Evolutionary conservation across 2,797 vertebrate genomes (phyloP), one percentile per base, ranked within the genome.

Genomic region (Danio tinwini): DNA sequence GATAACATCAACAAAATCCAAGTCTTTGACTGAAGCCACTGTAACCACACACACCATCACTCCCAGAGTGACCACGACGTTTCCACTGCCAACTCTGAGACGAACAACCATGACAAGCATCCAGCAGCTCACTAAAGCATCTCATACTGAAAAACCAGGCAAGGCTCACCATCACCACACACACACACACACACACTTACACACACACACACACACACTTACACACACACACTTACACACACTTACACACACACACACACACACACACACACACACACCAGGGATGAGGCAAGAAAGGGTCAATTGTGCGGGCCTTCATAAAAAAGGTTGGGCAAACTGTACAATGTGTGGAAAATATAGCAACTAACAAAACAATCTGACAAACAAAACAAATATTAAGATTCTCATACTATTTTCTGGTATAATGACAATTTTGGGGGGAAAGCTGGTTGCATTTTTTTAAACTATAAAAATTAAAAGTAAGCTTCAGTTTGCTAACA

Each of bases 121-220:
- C 49, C 73, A 45, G 0, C 78, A 42, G n/a, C 19, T 80, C 21
- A 87, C 71, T 76, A 88, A 13, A 83, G 0, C 77, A 0, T 13
- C 14, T 17, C 64, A 84, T 21, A 78, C 79, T 0, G 90, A 92
- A 14, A 88, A 79, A 85, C 74, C 92, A 91, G 92, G 92, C 71
- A 75, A 81, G 63, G 44, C 17, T 19, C 78, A 56, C 21, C 39
- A 7, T 52, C 45, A 21, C 8, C 47, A 64, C 47, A 79, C 47
- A 45, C 16, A 40, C 40, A 16, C 13, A 7, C 12, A 29, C 29
- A 29, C 29, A 29, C 47, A 64, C 47, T 47, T 50, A 79, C 58
- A 29, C 29, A 29, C 29, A 29, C 55, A 59, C 29, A 52, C 7
- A 0, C 29, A 29, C 29, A 29, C 29, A 29, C 47, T 64, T 47